phyloP scores from a whole-genome alignment of 2,113 vertebrate genomes.

The Dasyprocta punctata region DNA sequence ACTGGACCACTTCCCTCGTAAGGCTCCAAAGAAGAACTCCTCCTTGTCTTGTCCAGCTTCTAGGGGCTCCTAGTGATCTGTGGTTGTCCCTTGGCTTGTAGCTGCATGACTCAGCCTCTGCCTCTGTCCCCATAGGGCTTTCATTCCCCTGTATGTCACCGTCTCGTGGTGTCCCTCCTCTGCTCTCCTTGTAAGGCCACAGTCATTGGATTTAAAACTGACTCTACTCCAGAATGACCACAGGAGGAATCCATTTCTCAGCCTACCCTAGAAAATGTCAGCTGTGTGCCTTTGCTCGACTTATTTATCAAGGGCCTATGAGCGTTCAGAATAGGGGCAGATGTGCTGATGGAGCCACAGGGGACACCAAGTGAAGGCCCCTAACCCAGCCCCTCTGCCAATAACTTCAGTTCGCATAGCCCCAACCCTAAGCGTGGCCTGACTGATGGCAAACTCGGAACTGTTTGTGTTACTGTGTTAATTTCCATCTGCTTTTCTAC shows the following conservation, averaged over 20 bases:
- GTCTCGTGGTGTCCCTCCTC: neutral
- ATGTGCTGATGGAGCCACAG: neutral
- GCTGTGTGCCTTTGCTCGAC: neutral
- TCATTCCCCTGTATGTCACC: no score
- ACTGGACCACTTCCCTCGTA: neutral
- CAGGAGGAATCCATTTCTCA: neutral
- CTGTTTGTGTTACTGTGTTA: neutral
- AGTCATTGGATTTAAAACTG: neutral
- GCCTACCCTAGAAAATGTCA: neutral
- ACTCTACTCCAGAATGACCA: neutral
- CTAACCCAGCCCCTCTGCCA: neutral
- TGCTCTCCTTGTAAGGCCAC: neutral
- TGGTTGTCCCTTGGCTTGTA: rapidly evolving
- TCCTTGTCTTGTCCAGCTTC: neutral
- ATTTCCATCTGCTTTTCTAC: slow-evolving; percentile 11
- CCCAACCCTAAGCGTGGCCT: neutral
- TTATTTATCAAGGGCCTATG: neutral
- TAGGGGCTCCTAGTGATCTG: neutral
- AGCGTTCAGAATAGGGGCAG: neutral
- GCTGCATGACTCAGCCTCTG: neutral
- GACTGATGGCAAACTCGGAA: neutral
- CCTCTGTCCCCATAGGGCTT: neutral
- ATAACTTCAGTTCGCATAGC: neutral
- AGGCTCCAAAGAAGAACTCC: neutral
- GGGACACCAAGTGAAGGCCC: neutral